Evolutionary conservation across 2,113 vertebrate genomes (phyloP), one percentile per base, ranked within the genome.

Genomic region (Xiphophorus couchianus): DNA sequence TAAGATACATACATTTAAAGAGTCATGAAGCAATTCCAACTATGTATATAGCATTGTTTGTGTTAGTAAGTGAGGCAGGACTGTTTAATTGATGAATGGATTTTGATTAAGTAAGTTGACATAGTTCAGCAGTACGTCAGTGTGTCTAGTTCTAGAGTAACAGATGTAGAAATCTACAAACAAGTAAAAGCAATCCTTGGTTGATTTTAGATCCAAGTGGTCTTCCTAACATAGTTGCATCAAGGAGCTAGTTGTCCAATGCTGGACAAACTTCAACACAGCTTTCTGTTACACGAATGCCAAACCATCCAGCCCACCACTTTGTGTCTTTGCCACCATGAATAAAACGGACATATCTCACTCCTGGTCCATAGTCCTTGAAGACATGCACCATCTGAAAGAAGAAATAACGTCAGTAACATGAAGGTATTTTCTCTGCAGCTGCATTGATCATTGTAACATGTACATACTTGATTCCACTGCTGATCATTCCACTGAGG

Each of bases 271-370:
- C 67, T 71, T 94, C 90, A 60, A 99, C 90, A 39, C 96, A 95
- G 93, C 94, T 98, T 93, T 97, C 95, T 0, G 97, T 99, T 11
- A 99, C 90, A 0, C 96, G 93, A 67, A 97, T 85, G 0, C 98
- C 97, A 0, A 97, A 99, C 96, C 96, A 97, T 7, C 97, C 98
- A 0, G 93, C 94, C 97, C 98, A 99, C 85, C 7, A 97, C 83
- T 96, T 93, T 0, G 93, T 96, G 90, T 99, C 97, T 0, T 92
- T 66, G 51, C 97, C 97, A 4, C 97, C 97, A 0, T 99, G 98
- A 37, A 86, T 85, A 19, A 99, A 99, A 28, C 48, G 74, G 84
- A 99, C 85, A 66, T 94, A 87, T 31, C 97, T 95, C 66, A 97
- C 96, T 0, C 97, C 98, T 0, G 86, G 76, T 13, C 95, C 96